Evolutionary conservation across 2,888 invertebrate species (phyloP).

Genomic region (Himalopsyche kuldschensis): DNA sequence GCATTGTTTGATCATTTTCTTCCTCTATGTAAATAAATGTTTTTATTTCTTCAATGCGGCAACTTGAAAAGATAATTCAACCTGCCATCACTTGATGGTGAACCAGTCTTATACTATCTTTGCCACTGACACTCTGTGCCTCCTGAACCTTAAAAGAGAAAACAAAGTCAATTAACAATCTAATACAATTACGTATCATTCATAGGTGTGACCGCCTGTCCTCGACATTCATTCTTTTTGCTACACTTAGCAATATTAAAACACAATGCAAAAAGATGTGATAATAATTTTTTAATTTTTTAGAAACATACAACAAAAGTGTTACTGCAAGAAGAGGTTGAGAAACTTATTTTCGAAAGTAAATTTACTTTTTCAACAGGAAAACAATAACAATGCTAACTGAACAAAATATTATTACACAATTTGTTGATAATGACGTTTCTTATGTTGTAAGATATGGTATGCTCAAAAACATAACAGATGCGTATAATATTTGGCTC

Average conservation of each 20-base stretch:
- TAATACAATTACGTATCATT: background rate
- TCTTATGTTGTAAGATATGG: too few relatives aligned
- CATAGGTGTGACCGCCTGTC: background rate
- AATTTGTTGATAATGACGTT: too few relatives aligned
- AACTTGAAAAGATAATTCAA: conserved; percentile 36
- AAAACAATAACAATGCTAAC: too few relatives aligned
- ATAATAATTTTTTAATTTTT: too few relatives aligned
- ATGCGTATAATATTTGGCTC: too few relatives aligned
- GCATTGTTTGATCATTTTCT: conserved; percentile 38
- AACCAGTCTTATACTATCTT: conserved; percentile 40
- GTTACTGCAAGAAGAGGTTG: background rate
- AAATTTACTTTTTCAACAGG: too few relatives aligned
- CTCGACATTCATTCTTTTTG: too few relatives aligned
- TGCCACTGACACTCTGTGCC: conserved; percentile 32
- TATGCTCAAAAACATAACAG: too few relatives aligned
- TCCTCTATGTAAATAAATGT: conserved; percentile 31
- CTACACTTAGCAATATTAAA: too few relatives aligned
- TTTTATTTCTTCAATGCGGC: conserved; percentile 34
- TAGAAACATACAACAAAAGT: background rate
- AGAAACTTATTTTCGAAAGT: too few relatives aligned
- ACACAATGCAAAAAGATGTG: too few relatives aligned
- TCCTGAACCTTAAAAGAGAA: conserved; percentile 28
- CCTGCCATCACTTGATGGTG: conserved; percentile 39
- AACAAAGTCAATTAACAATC: background rate
- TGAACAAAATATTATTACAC: too few relatives aligned